Evolutionary conservation across 2,113 vertebrate species (phyloP), one percentile per base, ranked within the genome.

Genomic region (Megalops atlanticus): DNA sequence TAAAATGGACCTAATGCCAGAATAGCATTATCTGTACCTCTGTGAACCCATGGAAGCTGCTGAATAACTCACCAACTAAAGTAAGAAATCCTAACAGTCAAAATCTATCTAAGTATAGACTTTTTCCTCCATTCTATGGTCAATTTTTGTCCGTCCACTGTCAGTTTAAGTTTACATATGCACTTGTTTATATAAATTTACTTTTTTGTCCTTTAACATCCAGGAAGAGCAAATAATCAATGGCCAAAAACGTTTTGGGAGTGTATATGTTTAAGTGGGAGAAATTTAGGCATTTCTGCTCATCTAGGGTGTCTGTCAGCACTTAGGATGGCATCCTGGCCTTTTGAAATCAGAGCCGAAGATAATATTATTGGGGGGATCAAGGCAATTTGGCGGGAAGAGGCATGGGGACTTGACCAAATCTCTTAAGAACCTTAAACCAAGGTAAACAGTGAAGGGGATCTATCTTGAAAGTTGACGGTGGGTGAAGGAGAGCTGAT

Each of bases 381-480:
- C 27, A 81, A 54, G 78, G 49, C 39, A 79, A 54, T 84, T 80
- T 75, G 41, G 69, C 21, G 64, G 74, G 73, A 24, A 14, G 33
- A 77, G 76, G 79, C 73, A 41, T 35, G 24, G 41, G 47, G 31
- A 75, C 52, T 80, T 18, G 16, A 36, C 72, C 1, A 73, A 80
- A 85, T 80, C 80, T 82, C 49, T 77, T 78, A 82, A 45, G 14
- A 77, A 15, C 31, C 10, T 41, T 76, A 83, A 81, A 82, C 54
- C 78, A 54, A 79, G 70, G 76, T 77, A 83, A 84, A 86, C 72
- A 85, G 45, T 58, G 79, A 80, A 69, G 52, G 43, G 69, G 83
- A 73, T 81, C 47, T 73, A 24, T 68, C 35, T 84, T 80, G 82
- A 87, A 85, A 81, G 81, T n/a, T 18, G 14, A 49, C 69, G 49